Conservation (phyloP, 2,797 vertebrate genomes). For the Tinamus major region DNA sequence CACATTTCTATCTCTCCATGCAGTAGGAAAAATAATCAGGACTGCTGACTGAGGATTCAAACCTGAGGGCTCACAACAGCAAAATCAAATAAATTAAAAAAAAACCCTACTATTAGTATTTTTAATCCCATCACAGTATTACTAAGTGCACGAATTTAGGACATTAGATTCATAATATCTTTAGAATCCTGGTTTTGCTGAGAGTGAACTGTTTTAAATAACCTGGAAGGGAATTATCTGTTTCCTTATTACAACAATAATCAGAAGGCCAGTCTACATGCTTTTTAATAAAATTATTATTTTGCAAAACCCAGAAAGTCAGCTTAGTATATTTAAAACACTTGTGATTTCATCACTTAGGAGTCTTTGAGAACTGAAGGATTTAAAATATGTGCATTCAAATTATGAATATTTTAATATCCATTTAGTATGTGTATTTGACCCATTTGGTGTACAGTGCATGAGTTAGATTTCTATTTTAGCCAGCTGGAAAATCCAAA, state of each 20-base stretch:
- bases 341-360: not conserved
- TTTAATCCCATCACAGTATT: not conserved
- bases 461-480: not conserved
- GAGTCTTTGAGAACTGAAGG: not conserved
- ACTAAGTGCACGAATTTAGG: not conserved
- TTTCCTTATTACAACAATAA: not conserved
- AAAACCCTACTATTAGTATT: not conserved
- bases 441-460: not conserved
- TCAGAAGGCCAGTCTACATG: not conserved
- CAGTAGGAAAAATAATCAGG: not conserved
- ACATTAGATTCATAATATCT: not conserved
- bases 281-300: not conserved
- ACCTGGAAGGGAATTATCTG: not conserved
- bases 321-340: not conserved
- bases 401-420: not conserved
- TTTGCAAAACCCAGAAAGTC: not conserved
- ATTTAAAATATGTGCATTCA: not conserved
- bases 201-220: not conserved
- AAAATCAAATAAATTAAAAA: not conserved
- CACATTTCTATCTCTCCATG: not conserved
- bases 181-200: not conserved
- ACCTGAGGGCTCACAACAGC: not conserved
- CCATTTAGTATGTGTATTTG: not conserved
- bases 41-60: not conserved
- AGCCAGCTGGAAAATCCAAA: not conserved